Evolutionary conservation across 2,888 invertebrate genomes (phyloP), one percentile per base, ranked within the genome.

Genomic region (Melanostoma mellinum): DNA sequence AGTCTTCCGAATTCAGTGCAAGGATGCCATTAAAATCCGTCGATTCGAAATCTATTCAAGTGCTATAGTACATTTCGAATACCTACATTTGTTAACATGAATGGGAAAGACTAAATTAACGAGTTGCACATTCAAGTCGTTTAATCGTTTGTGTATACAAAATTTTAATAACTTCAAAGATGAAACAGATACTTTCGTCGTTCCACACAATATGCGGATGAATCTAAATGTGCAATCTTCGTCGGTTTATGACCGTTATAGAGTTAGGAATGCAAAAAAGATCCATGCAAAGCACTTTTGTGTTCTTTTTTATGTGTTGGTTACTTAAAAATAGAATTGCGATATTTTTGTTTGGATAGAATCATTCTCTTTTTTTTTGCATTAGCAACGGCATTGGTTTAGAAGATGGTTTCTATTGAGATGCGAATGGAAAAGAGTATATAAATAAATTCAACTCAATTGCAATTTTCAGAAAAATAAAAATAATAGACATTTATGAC

Each of bases 311-410:
- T n/a, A 32, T 55, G 10, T 56, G 33, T 35, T 10, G 3, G 40
- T 38, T 65, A 48, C 20, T 73, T 68, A 53, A 77, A 82, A 82
- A 77, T 82, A 82, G 78, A 82, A 74, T 65, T 58, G 69, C 73
- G 78, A 78, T 63, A 68, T 73, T 65, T 69, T 58, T 48, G 63
- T 82, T 53, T 32, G 55, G 55, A 67, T 68, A 56, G 55, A 76
- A 65, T 42, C 55, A 5, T 55, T 20, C 20, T 20, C 20, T 20
- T 20, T 20, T 20, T 20, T 56, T 55, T 53, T 42, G 67, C 48
- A 20, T 20, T 20, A 53, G 50, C 67, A 72, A n/a, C 36, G 36
- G 52, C n/a, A 65, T 44, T 74, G 55, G 50, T 67, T 73, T 20
- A 20, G 20, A 52, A 50, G 73, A 56, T 36, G 38, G 55, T 42